These are phyloP conservation scores for Percina caprodes DNA, from an alignment of 2,113 vertebrate species.

Conservation along the genomic window DNA sequence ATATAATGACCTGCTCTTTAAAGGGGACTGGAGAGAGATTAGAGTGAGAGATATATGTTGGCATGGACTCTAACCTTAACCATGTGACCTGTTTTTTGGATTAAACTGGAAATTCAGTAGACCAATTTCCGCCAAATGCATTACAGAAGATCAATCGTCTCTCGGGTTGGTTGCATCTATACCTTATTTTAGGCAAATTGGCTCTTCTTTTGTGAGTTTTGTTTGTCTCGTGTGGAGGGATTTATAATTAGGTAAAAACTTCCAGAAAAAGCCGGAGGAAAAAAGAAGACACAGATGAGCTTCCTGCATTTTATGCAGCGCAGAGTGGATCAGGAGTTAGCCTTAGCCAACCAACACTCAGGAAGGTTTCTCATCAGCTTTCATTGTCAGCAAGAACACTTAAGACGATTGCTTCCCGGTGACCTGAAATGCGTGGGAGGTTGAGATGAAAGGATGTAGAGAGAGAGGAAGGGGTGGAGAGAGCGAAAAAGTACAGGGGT, in stretches of 20 bases:
- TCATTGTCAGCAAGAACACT: conserved; percentile 81
- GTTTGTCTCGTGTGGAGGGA: conserved; percentile 10
- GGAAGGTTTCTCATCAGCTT: conserved; percentile 73
- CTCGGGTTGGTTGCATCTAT: background rate
- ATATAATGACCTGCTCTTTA: conserved; percentile 44
- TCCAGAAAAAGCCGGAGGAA: conserved; percentile 5
- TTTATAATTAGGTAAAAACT: conserved; percentile 32
- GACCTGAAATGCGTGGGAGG: conserved; percentile 74
- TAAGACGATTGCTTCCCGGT: conserved; percentile 79
- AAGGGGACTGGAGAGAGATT: conserved; percentile 31
- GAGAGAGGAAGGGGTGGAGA: conserved; percentile 27
- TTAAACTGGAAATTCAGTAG: background rate
- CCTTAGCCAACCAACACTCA: conserved; percentile 60
- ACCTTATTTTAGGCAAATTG: background rate
- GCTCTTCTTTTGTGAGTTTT: background rate
- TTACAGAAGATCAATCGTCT: background rate
- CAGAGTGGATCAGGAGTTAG: conserved; percentile 47
- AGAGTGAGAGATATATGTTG: conserved; percentile 11
- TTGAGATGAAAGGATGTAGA: conserved; percentile 66
- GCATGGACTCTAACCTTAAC: conserved; percentile 9
- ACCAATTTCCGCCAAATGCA: background rate
- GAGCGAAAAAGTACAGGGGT: conserved; percentile 16
- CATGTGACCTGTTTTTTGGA: background rate
- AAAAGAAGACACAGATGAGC: conserved; percentile 31
- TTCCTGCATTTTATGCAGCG: conserved; percentile 63